Percentiles rank a stretch among this genome's conserved stretches.
phyloP scores from a whole-genome alignment of 2,888 invertebrate genomes.

The Conops quadrifasciatus region DNA sequence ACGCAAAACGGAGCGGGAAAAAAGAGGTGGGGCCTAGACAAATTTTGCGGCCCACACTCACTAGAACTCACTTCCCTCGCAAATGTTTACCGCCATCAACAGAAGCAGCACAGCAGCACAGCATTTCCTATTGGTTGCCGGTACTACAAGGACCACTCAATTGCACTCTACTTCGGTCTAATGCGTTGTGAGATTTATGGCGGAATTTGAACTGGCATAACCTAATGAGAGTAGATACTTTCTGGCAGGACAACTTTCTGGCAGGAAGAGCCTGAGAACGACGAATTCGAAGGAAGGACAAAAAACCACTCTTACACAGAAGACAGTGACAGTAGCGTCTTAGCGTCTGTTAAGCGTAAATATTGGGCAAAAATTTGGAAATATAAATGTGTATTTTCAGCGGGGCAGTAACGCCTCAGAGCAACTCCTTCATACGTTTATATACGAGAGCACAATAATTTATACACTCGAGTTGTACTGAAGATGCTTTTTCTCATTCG shows the following conservation, averaged over 20 bases:
- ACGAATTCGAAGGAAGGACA: not conserved
- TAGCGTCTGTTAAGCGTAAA: not conserved
- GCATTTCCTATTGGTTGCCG: not conserved
- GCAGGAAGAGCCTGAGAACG: not conserved
- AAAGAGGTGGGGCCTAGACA: too few species aligned
- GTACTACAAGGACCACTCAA: not conserved
- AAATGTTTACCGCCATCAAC: too few species aligned
- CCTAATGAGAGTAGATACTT: slow-evolving; percentile 12
- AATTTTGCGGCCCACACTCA: too few species aligned
- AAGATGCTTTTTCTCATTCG: slow-evolving; percentile 36
- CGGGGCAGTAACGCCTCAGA: not conserved
- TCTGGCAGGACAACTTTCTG: not conserved
- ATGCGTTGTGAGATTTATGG: not conserved
- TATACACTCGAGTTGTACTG: slow-evolving; percentile 18
- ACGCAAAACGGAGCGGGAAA: not conserved
- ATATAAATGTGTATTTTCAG: not conserved
- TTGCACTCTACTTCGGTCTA: not conserved
- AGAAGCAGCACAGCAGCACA: too few species aligned
- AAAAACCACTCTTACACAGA: not conserved
- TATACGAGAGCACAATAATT: not conserved
- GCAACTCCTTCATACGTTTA: not conserved
- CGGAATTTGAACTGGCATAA: not conserved
- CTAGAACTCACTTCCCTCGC: too few species aligned
- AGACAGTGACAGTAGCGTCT: not conserved
- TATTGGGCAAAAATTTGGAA: not conserved